A percentile compares a stretch with the other conserved stretches of the same genome.
Evolutionary conservation across 2,797 vertebrate species (phyloP).

Genomic region (Rallus crepitans): DNA sequence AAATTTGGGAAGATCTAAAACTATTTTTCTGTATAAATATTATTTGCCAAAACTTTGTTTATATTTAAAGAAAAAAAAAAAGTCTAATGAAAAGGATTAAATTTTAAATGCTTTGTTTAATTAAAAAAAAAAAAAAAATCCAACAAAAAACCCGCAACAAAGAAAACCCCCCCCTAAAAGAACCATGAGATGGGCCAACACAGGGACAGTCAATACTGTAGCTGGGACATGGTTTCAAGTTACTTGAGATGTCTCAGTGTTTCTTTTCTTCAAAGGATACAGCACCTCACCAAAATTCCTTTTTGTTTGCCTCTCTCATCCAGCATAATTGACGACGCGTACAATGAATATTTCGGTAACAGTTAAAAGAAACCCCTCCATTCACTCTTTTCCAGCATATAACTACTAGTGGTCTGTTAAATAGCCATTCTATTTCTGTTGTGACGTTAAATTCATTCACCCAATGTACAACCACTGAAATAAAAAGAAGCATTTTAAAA

Average conservation of each 20-base stretch:
- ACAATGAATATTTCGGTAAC: slow-evolving; percentile 75
- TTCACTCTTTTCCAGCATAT: slow-evolving; percentile 77
- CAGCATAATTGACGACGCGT: slow-evolving; percentile 69
- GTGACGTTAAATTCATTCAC: slow-evolving; percentile 83
- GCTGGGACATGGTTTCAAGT: slow-evolving; percentile 71
- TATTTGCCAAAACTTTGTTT: slow-evolving; percentile 87
- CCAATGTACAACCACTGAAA: slow-evolving; percentile 85
- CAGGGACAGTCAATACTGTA: slow-evolving; percentile 72
- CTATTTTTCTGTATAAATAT: slow-evolving; percentile 87
- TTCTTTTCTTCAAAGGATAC: slow-evolving; percentile 63
- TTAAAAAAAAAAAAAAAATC: slow-evolving; percentile 70
- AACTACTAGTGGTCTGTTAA: slow-evolving; percentile 82
- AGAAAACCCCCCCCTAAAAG: slow-evolving; percentile 71
- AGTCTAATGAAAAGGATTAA: slow-evolving; percentile 82
- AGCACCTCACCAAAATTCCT: slow-evolving; percentile 76
- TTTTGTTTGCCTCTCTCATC: slow-evolving; percentile 79
- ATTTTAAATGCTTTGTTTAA: slow-evolving; percentile 86
- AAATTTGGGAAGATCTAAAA: slow-evolving; percentile 85
- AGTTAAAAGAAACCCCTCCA: slow-evolving; percentile 71
- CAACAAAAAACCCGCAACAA: not conserved
- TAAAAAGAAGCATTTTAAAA: slow-evolving; percentile 86
- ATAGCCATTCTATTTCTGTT: slow-evolving; percentile 83
- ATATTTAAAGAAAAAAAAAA: slow-evolving; percentile 80
- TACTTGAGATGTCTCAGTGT: slow-evolving; percentile 61
- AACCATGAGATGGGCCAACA: slow-evolving; percentile 80